Conservation (phyloP, 2,113 vertebrate genomes). For the Austrofundulus limnaeus region DNA sequence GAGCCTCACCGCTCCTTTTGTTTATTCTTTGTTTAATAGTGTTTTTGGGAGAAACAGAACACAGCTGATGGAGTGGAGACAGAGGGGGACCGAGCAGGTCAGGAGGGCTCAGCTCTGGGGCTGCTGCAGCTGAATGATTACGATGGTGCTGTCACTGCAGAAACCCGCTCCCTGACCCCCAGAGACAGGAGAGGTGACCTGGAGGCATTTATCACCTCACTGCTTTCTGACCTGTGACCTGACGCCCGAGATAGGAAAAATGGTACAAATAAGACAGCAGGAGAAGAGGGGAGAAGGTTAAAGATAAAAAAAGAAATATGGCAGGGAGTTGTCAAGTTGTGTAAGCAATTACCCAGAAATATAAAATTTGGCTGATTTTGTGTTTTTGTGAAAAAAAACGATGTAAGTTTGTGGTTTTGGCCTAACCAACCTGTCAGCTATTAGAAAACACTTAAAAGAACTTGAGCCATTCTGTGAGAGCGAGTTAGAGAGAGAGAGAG, state of each 20-base stretch:
- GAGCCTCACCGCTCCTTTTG: too few relatives aligned
- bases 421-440: conserved; percentile 18
- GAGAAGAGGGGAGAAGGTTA: not conserved
- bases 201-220: conserved; percentile 72
- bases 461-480: conserved; percentile 11
- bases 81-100: too few relatives aligned
- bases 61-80: too few relatives aligned
- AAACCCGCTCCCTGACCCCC: conserved; percentile 51
- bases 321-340: not conserved
- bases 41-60: too few relatives aligned
- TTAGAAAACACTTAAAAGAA: conserved; percentile 37
- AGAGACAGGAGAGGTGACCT: conserved; percentile 67
- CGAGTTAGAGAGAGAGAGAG: not conserved
- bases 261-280: conserved; percentile 8
- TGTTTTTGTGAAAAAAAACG: not conserved
- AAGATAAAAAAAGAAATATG: conserved; percentile 8
- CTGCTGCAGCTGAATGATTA: too few relatives aligned
- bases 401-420: conserved; percentile 22
- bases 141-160: conserved; percentile 63
- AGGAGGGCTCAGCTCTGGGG: too few relatives aligned
- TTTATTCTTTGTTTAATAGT: too few relatives aligned
- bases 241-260: conserved; percentile 31
- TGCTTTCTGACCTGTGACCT: conserved; percentile 58
- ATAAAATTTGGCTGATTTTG: not conserved
- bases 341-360: conserved; percentile 6